A percentile compares a stretch with the other conserved stretches of the same genome.
Evolutionary conservation across 2,888 invertebrate genomes (phyloP).

Genomic region (Ormyrus rosae): DNA sequence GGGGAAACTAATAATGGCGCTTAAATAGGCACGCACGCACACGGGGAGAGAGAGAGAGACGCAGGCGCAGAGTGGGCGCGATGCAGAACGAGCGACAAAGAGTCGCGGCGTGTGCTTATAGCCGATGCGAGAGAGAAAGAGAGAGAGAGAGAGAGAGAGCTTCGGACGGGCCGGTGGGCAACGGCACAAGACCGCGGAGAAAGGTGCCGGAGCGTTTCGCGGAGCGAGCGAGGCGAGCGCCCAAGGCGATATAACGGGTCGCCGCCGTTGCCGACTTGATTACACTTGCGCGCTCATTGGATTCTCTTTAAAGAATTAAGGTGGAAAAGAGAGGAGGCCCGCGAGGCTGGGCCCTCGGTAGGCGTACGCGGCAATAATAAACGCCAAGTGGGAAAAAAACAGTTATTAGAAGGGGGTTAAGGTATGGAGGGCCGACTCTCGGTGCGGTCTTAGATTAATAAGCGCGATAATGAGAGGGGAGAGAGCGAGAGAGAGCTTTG

Average conservation of each 20-base stretch:
- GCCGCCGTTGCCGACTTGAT: too few species aligned
- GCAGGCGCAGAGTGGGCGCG: constrained; percentile 2
- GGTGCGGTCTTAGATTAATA: constrained; percentile 29
- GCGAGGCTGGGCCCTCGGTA: neutral
- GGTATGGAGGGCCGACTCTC: neutral
- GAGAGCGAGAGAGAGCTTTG: constrained; percentile 49
- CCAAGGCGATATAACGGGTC: too few species aligned
- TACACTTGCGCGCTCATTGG: too few species aligned
- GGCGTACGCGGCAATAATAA: too few species aligned
- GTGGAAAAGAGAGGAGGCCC: neutral
- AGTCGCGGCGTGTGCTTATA: constrained; percentile 9
- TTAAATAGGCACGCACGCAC: neutral
- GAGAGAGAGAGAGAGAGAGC: neutral
- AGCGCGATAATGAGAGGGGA: constrained; percentile 50
- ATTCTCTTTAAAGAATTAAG: neutral
- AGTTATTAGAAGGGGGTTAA: constrained; percentile 19
- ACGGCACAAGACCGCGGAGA: too few species aligned
- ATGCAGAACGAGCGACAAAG: constrained; percentile 9
- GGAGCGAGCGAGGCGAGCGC: too few species aligned
- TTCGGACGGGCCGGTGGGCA: neutral
- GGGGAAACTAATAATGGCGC: too few species aligned
- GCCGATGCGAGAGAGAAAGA: constrained; percentile 24
- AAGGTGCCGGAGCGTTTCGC: too few species aligned
- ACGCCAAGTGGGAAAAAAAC: constrained; percentile 6
- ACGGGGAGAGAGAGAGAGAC: constrained; percentile 3